These are phyloP conservation scores for Cryptoprocta ferox DNA, from an alignment of 2,797 vertebrate species.

Conservation along the genomic window DNA sequence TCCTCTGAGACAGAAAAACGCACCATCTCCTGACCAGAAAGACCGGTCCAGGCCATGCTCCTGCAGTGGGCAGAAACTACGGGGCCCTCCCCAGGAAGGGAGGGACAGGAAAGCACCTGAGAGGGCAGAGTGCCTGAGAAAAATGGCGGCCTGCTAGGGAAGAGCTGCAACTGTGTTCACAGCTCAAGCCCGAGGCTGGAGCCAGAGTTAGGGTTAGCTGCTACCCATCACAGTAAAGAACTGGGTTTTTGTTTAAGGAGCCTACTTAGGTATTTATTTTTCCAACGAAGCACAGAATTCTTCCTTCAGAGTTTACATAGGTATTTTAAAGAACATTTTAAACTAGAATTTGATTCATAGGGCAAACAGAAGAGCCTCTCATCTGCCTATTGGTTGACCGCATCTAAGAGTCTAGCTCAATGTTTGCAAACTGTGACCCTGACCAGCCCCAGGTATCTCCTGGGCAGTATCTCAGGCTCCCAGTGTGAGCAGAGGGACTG, in stretches of 20 bases:
- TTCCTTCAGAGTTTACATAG: neutral
- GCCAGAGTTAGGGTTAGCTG: neutral
- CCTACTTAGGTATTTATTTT: neutral
- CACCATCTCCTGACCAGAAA: neutral
- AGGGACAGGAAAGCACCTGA: neutral
- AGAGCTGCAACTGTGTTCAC: neutral
- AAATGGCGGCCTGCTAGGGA: neutral
- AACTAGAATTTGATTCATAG: neutral
- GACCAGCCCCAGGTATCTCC: neutral
- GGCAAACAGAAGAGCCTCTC: neutral
- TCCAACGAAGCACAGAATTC: neutral
- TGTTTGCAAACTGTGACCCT: neutral
- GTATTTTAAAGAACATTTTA: neutral
- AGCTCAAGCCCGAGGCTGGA: neutral
- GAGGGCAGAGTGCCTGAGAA: neutral
- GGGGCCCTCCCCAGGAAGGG: neutral
- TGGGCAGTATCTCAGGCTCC: neutral
- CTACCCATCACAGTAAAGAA: neutral
- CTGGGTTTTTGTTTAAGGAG: neutral
- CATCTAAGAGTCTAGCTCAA: neutral
- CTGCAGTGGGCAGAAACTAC: neutral
- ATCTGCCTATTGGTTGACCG: neutral
- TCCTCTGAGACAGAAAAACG: neutral
- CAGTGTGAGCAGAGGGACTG: neutral
- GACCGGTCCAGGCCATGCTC: too few species aligned